These are phyloP conservation scores for Recurvirostra avosetta DNA, from an alignment of 2,113 vertebrate species.

Conservation along the genomic window DNA sequence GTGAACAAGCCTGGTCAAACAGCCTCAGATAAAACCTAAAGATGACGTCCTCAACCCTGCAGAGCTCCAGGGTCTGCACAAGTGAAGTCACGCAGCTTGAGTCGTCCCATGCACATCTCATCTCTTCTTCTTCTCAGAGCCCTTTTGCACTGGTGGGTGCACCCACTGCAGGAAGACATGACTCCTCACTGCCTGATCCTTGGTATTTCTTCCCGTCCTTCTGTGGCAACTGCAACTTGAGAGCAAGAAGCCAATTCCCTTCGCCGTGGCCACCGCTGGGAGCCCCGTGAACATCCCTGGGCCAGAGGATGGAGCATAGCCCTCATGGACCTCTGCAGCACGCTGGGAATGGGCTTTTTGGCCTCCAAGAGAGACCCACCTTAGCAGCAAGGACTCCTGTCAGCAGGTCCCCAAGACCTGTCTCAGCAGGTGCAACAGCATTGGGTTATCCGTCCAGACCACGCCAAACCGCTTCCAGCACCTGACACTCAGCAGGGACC, in stretches of 20 bases:
- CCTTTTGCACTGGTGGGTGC: background rate
- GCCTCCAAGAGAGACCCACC: background rate
- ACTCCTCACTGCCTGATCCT: background rate
- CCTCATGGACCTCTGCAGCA: accelerated
- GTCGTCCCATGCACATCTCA: background rate
- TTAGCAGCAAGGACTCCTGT: background rate
- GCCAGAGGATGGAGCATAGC: background rate
- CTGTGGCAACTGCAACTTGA: background rate
- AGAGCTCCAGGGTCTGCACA: background rate
- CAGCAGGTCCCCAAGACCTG: background rate
- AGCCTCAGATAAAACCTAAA: background rate
- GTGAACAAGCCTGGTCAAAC: background rate
- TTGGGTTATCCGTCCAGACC: background rate
- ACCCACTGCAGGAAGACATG: background rate
- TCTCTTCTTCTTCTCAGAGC: background rate
- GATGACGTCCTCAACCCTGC: accelerated
- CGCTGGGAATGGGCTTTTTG: accelerated
- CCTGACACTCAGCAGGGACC: background rate
- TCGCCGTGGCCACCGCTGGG: accelerated
- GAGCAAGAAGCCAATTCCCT: background rate
- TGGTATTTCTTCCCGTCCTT: background rate
- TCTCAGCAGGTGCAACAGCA: background rate
- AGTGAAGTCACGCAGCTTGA: background rate
- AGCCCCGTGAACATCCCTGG: accelerated
- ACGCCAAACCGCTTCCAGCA: background rate